Percentiles rank a stretch among this genome's conserved stretches.
Evolutionary conservation across 1,140 invertebrate genomes (phyloP).

Genomic region (Holcopasites calliopsidis): DNA sequence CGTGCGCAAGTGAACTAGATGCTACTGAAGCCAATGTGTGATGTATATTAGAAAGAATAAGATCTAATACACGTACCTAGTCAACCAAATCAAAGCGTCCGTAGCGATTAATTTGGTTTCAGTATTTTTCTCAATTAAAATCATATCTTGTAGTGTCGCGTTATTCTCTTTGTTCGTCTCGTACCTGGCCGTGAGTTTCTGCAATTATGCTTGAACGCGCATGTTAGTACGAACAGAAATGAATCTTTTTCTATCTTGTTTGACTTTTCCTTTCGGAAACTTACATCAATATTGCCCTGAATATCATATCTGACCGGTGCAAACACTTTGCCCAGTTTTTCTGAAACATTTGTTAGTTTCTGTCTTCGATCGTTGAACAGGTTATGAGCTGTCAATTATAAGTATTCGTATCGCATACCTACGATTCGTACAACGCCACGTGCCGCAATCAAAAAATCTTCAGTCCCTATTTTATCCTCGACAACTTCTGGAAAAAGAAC

Average conservation of each 20-base stretch:
- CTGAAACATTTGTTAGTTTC: slow-evolving; percentile 78
- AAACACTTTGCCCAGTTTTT: slow-evolving; percentile 86
- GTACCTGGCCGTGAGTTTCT: slow-evolving; percentile 85
- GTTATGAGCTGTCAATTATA: neutral
- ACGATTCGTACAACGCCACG: slow-evolving; percentile 82
- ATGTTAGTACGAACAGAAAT: neutral
- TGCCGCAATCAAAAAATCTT: slow-evolving; percentile 82
- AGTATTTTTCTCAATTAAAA: slow-evolving; percentile 80
- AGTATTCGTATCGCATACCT: slow-evolving; percentile 77
- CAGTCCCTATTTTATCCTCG: slow-evolving; percentile 82
- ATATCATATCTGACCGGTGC: slow-evolving; percentile 86
- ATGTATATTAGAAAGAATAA: neutral
- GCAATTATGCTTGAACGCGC: slow-evolving; percentile 36
- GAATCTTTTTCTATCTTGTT: too few species aligned
- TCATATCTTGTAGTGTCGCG: slow-evolving; percentile 84
- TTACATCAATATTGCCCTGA: slow-evolving; percentile 87
- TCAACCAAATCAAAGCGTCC: slow-evolving; percentile 85
- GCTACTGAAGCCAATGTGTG: neutral
- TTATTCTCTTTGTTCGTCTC: slow-evolving; percentile 79
- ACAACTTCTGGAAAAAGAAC: slow-evolving; percentile 68
- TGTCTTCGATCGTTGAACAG: neutral
- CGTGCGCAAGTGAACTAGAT: too few species aligned
- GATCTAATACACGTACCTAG: slow-evolving; percentile 78
- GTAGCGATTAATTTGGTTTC: slow-evolving; percentile 78
- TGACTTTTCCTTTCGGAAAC: too few species aligned